Evolutionary conservation across 64 coral and sea anemone genomes (phyloP).

Genomic region (Catalaphyllia jardinei): DNA sequence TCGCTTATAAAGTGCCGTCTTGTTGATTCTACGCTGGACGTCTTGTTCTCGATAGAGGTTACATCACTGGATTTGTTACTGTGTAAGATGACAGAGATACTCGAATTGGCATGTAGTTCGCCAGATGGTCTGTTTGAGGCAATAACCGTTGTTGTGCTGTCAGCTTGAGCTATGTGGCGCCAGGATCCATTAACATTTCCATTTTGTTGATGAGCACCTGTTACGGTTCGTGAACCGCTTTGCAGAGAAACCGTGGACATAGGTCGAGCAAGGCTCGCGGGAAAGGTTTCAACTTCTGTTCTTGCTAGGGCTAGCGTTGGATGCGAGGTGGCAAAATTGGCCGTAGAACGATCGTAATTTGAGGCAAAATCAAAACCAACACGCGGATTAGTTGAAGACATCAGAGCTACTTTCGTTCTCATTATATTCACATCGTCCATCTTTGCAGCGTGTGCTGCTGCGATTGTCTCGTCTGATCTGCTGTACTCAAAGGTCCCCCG

Average conservation of each 20-base stretch:
- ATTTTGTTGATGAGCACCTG: too few relatives aligned
- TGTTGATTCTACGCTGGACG: neutral
- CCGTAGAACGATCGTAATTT: neutral
- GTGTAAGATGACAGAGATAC: too few relatives aligned
- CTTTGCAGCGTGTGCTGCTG: neutral
- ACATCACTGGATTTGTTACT: neutral
- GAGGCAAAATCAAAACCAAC: neutral
- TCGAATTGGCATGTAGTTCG: too few relatives aligned
- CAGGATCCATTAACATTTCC: too few relatives aligned
- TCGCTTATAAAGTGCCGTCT: neutral
- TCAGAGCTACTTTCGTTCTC: neutral
- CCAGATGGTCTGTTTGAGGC: too few relatives aligned
- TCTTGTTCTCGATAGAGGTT: neutral
- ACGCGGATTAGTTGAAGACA: neutral
- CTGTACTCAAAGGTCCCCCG: neutral
- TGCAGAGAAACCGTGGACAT: too few relatives aligned
- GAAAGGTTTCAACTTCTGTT: neutral
- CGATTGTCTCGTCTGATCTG: neutral
- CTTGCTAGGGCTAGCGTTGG: neutral
- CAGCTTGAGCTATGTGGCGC: too few relatives aligned
- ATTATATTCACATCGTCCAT: neutral
- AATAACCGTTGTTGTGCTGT: too few relatives aligned
- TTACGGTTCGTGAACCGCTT: too few relatives aligned
- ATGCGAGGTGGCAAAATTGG: too few relatives aligned
- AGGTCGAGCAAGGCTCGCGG: neutral